Percentiles rank a stretch among this genome's conserved stretches.
Evolutionary conservation across 2,888 invertebrate species (phyloP).

Genomic region (Drepana falcataria): DNA sequence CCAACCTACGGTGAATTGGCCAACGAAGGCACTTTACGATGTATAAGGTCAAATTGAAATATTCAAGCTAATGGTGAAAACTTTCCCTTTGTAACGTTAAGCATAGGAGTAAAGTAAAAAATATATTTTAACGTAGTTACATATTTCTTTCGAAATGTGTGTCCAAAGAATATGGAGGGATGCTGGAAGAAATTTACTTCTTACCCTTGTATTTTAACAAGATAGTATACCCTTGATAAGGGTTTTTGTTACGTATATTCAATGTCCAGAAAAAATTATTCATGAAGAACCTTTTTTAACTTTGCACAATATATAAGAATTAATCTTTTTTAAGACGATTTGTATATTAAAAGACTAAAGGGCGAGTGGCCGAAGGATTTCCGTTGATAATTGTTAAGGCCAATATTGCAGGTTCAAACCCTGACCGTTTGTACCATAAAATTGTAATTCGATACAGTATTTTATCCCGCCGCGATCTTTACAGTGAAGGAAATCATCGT

Average conservation of each 20-base stretch:
- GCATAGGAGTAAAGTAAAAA: background rate
- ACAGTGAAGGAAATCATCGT: no score
- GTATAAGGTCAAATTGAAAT: no score
- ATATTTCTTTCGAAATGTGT: background rate
- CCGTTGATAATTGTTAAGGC: no score
- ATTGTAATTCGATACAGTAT: no score
- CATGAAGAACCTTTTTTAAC: constrained; percentile 22
- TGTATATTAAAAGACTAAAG: no score
- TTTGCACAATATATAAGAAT: no score
- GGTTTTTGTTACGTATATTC: constrained; percentile 25
- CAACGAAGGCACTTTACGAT: background rate
- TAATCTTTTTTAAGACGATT: no score
- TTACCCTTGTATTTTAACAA: constrained; percentile 27
- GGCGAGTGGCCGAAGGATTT: no score
- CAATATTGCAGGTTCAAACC: no score
- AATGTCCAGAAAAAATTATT: constrained; percentile 26
- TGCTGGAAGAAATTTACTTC: constrained; percentile 14
- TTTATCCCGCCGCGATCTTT: no score
- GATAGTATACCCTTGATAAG: constrained; percentile 32
- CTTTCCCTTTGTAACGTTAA: background rate
- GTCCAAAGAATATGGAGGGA: constrained; percentile 15
- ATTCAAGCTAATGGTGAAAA: background rate
- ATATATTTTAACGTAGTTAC: background rate
- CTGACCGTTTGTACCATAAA: no score
- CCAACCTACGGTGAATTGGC: background rate